Percentiles rank a stretch among this genome's conserved stretches.
These are phyloP conservation scores for Tetragnatha montana DNA, from an alignment of 2,888 invertebrate genomes.

Conservation along the genomic window DNA sequence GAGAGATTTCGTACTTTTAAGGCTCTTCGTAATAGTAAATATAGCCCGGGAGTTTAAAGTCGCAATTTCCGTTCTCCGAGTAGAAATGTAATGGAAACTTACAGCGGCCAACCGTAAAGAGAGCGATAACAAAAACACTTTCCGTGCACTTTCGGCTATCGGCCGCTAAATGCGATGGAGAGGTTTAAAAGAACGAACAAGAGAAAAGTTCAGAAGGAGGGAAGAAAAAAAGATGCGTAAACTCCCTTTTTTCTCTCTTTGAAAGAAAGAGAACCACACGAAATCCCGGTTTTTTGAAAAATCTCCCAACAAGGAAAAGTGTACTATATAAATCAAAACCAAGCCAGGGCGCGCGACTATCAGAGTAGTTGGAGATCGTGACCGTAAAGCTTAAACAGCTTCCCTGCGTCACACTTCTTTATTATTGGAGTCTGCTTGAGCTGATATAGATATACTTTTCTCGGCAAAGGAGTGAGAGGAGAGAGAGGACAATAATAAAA, in stretches of 20 bases:
- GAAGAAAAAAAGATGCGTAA: background rate
- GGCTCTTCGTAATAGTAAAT: background rate
- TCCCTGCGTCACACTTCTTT: background rate
- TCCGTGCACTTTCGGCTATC: constrained; percentile 22
- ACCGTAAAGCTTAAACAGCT: constrained; percentile 43
- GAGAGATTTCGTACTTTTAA: background rate
- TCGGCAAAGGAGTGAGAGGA: background rate
- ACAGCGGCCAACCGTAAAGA: constrained; percentile 8
- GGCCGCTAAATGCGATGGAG: constrained; percentile 36
- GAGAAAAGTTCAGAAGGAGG: background rate
- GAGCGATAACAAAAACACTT: constrained; percentile 14
- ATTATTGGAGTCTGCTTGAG: background rate
- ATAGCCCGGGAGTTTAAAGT: background rate
- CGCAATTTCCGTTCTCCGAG: constrained; percentile 8
- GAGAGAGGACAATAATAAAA: background rate
- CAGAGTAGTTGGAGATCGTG: constrained; percentile 2
- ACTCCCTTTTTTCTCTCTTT: background rate
- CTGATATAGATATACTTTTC: background rate
- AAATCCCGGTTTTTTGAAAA: background rate
- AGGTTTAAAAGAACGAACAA: background rate
- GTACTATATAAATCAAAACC: background rate
- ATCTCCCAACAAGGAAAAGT: background rate
- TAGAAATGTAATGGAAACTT: constrained; percentile 24
- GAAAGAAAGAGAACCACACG: background rate
- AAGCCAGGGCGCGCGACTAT: background rate